phyloP scores from a whole-genome alignment of 2,797 vertebrate genomes.

The Cryptoprocta ferox region DNA sequence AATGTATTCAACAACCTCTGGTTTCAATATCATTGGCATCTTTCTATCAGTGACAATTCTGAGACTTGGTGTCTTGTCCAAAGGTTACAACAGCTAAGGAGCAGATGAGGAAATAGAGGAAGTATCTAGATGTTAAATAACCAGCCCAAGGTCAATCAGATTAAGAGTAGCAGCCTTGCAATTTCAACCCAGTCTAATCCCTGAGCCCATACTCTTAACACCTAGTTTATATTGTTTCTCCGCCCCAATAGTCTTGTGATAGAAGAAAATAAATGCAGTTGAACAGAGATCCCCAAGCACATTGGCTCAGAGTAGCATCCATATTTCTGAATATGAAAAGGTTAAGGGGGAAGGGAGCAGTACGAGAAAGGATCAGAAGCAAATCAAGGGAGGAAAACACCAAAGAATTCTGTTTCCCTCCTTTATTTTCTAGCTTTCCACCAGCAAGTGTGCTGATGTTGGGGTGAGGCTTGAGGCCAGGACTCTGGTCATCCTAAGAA shows the following conservation, averaged over 20 bases:
- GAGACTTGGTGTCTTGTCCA: neutral
- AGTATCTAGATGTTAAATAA: neutral
- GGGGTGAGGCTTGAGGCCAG: fast-evolving
- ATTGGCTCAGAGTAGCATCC: neutral
- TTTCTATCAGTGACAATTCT: neutral
- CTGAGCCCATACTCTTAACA: neutral
- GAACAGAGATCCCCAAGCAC: no score
- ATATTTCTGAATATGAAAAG: neutral
- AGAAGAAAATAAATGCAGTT: neutral
- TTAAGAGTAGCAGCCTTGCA: neutral
- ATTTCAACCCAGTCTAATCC: neutral
- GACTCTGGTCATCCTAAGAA: neutral
- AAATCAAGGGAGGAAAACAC: neutral
- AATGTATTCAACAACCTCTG: neutral
- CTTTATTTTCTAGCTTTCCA: neutral
- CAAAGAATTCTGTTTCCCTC: neutral
- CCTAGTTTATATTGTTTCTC: neutral
- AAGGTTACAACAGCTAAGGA: neutral
- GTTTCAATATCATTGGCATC: neutral
- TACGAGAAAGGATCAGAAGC: neutral
- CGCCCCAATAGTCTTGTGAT: neutral
- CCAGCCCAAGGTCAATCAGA: neutral
- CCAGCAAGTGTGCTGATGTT: neutral
- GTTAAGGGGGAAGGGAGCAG: neutral
- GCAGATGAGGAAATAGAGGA: neutral